Percentiles rank a stretch among this genome's conserved stretches.
phyloP scores from a whole-genome alignment of 2,113 vertebrate species.

The Orthonyx spaldingii region DNA sequence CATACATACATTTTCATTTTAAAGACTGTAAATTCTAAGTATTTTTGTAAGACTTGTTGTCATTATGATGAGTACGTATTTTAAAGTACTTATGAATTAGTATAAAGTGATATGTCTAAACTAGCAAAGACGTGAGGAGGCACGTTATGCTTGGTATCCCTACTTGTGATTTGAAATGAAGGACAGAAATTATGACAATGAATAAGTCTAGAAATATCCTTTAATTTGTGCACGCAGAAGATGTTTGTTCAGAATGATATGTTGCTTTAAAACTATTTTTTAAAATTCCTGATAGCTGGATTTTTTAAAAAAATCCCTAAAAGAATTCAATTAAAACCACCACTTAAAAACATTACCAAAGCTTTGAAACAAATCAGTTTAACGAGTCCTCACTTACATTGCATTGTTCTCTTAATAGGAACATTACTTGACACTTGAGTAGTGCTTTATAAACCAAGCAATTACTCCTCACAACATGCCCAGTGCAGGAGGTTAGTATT shows the following conservation, averaged over 20 bases:
- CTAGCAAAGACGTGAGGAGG: background rate
- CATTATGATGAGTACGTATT: background rate
- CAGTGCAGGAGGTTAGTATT: background rate
- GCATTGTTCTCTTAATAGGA: background rate
- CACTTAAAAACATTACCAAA: background rate
- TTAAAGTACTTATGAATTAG: background rate
- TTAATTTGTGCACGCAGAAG: background rate
- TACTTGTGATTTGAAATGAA: background rate
- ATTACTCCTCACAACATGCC: background rate
- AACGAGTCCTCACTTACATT: background rate
- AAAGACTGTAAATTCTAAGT: background rate
- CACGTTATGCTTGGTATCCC: background rate
- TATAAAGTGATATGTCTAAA: background rate
- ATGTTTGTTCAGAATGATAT: background rate
- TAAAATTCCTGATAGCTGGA: background rate
- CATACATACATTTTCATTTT: background rate
- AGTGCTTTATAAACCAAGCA: background rate
- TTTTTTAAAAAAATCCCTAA: background rate
- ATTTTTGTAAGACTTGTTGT: background rate
- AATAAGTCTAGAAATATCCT: background rate
- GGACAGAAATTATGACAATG: background rate
- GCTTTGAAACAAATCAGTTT: background rate
- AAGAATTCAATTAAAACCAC: background rate
- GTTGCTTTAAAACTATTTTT: background rate
- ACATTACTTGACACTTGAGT: background rate